Evolutionary conservation across 1,140 invertebrate genomes (phyloP), one percentile per base, ranked within the genome.

Genomic region (Scaptodrosophila lebanonensis): DNA sequence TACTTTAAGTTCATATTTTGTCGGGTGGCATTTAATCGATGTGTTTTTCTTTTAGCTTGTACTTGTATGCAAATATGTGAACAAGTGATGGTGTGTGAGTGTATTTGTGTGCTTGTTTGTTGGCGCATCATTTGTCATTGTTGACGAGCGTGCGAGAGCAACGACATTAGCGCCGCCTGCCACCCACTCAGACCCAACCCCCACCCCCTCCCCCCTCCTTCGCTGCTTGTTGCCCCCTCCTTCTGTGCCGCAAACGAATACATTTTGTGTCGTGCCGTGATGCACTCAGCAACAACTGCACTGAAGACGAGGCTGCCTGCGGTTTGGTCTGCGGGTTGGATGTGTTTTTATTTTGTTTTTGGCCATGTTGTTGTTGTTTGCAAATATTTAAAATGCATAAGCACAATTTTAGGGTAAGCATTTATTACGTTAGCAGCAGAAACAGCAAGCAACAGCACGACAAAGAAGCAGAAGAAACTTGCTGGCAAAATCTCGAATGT

Each of bases 371-470:
- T 39, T 54, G 16, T n/a, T n/a, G 25, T 39, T 44, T 29, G 36
- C 47, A 64, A 64, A 65, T 66, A 62, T 63, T 63, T 57, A 40
- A 42, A 63, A 66, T 66, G 63, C 58, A 66, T 63, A 57, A 66
- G 54, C 57, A 50, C 45, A 66, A 51, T 63, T 66, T 62, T 57
- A 38, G 32, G 51, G 45, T 63, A 33, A 66, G 40, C 59, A 66
- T 60, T 65, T 56, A 48, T 48, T 42, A 43, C 58, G 49, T 49
- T 49, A 35, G 18, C 12, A 15, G 18, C 17, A 17, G 12, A 12
- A 18, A 48, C 38, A 43, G 12, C 0, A 35, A 13, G 1, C 11
- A n/a, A 6, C 9, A 3, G 3, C 3, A 15, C 9, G 20, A 35
- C 6, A 18, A 6, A n/a, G 12, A 35, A 15, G 15, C 8, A 11